phyloP scores from a whole-genome alignment of 2,113 vertebrate species.

The Notarius quadriscutis region DNA sequence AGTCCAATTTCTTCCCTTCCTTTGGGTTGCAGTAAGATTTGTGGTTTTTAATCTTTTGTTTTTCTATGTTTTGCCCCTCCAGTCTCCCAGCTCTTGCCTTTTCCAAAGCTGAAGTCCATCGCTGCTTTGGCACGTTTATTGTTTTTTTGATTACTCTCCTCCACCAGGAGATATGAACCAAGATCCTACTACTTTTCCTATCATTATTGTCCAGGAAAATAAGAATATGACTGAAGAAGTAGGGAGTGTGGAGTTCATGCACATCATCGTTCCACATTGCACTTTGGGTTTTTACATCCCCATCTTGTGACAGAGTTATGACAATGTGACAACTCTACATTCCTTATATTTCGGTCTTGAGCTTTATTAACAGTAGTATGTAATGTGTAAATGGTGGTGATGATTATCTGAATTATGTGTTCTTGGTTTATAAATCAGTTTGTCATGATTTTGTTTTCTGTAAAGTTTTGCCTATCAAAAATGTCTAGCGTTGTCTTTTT shows the following conservation, averaged over 20 bases:
- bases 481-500: neutral
- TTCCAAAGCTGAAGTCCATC: slow-evolving; percentile 42
- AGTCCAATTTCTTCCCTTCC: slow-evolving; percentile 33
- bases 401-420: neutral
- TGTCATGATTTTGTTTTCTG: neutral
- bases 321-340: neutral
- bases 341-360: neutral
- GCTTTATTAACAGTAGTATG: neutral
- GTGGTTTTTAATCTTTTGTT: slow-evolving; percentile 13
- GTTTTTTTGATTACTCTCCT: slow-evolving; percentile 44
- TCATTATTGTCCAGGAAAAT: slow-evolving; percentile 4
- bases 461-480: neutral
- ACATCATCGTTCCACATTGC: neutral
- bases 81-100: slow-evolving; percentile 40
- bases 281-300: neutral
- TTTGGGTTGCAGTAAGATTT: slow-evolving; percentile 37
- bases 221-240: neutral
- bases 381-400: neutral
- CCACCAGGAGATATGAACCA: slow-evolving; percentile 26
- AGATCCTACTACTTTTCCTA: slow-evolving; percentile 32
- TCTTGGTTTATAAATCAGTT: neutral
- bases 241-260: neutral
- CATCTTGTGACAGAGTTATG: neutral
- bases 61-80: slow-evolving; percentile 37
- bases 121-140: slow-evolving; percentile 46